Evolutionary conservation across 2,797 vertebrate genomes (phyloP).

Genomic region (Myotis daubentonii): DNA sequence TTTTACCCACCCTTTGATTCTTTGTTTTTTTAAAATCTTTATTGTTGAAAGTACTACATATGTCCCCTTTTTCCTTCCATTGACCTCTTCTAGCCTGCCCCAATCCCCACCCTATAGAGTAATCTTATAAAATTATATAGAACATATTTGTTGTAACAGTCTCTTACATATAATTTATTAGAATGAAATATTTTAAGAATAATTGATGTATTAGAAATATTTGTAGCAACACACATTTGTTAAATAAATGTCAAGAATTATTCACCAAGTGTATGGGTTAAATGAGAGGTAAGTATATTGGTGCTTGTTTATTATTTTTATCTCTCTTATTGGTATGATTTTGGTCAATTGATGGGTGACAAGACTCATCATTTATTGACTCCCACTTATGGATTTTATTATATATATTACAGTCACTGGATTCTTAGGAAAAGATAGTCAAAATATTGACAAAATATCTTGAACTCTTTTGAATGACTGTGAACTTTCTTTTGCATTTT

Average conservation of each 20-base stretch:
- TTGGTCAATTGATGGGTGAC: neutral
- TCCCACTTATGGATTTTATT: neutral
- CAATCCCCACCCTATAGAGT: neutral
- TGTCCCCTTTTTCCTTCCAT: no score
- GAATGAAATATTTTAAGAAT: neutral
- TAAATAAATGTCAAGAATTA: neutral
- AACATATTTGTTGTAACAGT: neutral
- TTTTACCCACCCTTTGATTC: no score
- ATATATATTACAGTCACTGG: neutral
- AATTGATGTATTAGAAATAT: neutral
- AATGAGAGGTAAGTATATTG: neutral
- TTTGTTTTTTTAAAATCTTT: no score
- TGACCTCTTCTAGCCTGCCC: no score
- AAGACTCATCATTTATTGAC: neutral
- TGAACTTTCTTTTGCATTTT: neutral
- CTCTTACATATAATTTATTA: neutral
- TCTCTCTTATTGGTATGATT: neutral
- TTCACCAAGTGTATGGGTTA: neutral
- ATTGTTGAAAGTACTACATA: no score
- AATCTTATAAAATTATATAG: neutral
- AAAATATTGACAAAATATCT: neutral
- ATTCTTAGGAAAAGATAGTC: neutral
- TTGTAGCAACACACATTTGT: neutral
- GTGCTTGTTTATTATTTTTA: neutral
- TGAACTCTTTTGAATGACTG: neutral